A percentile compares a stretch with the other conserved stretches of the same genome.
These are phyloP conservation scores for Ammospiza caudacuta DNA, from an alignment of 2,113 vertebrate genomes.

Conservation along the genomic window DNA sequence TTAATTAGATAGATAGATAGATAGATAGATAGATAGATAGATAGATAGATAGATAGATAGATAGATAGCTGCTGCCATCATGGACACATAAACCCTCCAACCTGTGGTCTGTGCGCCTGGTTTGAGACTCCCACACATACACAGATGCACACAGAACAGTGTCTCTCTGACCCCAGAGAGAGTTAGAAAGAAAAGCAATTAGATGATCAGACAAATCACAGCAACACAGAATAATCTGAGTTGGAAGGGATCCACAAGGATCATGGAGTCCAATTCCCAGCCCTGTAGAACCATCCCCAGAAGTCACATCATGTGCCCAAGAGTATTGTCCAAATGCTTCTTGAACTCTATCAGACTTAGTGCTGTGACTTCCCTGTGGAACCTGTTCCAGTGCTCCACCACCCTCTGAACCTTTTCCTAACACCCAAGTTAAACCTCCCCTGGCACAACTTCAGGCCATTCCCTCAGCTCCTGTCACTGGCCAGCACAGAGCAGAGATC, in stretches of 20 bases:
- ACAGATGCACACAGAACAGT: background rate
- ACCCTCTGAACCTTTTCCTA: background rate
- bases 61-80: background rate
- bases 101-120: background rate
- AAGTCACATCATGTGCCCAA: background rate
- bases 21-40: too few species aligned
- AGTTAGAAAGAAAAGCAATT: background rate
- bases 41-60: too few species aligned
- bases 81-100: background rate
- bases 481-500: background rate
- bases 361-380: background rate
- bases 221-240: background rate
- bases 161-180: background rate
- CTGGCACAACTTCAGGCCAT: background rate
- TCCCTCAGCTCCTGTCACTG: background rate
- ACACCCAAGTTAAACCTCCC: background rate
- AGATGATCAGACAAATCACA: background rate
- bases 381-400: background rate
- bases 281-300: background rate
- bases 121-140: rapidly evolving
- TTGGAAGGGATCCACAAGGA: background rate
- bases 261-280: background rate
- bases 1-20: too few species aligned
- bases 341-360: background rate
- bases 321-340: background rate